These are phyloP conservation scores for Tragelaphus scriptus DNA, from an alignment of 2,113 vertebrate species.

Conservation along the genomic window DNA sequence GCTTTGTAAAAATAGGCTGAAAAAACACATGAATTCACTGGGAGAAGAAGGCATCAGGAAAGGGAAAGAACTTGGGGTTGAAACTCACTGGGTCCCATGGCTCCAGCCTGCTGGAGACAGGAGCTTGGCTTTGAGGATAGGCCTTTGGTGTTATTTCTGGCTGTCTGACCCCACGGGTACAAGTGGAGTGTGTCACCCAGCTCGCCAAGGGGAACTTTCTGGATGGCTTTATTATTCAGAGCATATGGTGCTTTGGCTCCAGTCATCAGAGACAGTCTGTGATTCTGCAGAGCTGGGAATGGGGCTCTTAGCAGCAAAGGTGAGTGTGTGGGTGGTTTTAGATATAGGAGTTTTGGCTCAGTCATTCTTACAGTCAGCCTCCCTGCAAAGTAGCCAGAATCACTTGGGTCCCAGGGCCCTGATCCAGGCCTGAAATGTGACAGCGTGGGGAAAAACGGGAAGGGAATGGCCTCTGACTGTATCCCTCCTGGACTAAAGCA, in stretches of 20 bases:
- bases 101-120: neutral
- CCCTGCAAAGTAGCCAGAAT: neutral
- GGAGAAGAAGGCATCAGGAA: neutral
- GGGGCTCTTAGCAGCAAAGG: neutral
- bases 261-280: neutral
- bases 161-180: neutral
- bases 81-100: neutral
- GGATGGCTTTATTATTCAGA: neutral
- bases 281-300: neutral
- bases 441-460: neutral
- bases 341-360: neutral
- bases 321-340: neutral
- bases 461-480: neutral
- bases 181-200: neutral
- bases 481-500: neutral
- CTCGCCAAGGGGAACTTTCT: neutral
- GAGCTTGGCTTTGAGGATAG: neutral
- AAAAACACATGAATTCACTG: neutral
- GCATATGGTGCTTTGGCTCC: neutral
- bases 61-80: neutral
- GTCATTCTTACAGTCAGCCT: neutral
- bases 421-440: neutral
- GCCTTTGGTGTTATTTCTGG: slow-evolving; percentile 5
- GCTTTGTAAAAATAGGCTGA: neutral
- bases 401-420: neutral